phyloP scores from a whole-genome alignment of 2,888 invertebrate genomes.

The Aphidius colemani region DNA sequence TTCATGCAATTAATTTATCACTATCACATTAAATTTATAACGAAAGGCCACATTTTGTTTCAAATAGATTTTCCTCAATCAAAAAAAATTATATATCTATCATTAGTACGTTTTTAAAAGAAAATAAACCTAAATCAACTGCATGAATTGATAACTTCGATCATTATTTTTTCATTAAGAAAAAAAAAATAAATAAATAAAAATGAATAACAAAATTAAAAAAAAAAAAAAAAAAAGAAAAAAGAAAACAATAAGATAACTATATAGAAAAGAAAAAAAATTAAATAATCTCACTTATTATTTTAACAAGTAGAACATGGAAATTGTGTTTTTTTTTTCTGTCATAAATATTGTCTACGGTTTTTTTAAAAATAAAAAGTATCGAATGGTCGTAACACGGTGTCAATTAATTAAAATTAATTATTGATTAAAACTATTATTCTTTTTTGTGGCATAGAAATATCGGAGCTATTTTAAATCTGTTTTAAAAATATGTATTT shows the following conservation, averaged over 20 bases:
- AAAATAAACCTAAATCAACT: too few species aligned
- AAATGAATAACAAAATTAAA: not conserved
- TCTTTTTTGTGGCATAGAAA: slow-evolving; percentile 55
- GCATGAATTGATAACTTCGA: too few species aligned
- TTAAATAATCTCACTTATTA: slow-evolving; percentile 44
- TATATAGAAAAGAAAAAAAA: slow-evolving; percentile 23
- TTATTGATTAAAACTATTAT: too few species aligned
- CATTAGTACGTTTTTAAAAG: too few species aligned
- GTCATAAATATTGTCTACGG: slow-evolving; percentile 60
- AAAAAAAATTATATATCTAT: too few species aligned
- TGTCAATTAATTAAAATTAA: too few species aligned
- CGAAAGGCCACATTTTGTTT: not conserved
- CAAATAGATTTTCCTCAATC: not conserved
- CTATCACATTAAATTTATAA: not conserved
- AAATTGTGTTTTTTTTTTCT: slow-evolving; percentile 46
- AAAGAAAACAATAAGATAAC: too few species aligned
- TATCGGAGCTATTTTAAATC: slow-evolving; percentile 46
- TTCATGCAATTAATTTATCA: not conserved
- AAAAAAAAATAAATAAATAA: not conserved
- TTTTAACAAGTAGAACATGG: slow-evolving; percentile 39
- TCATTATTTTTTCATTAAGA: not conserved
- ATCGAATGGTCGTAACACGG: slow-evolving; percentile 53
- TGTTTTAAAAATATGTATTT: slow-evolving; percentile 14
- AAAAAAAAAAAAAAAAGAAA: slow-evolving; percentile 24
- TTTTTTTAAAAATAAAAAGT: slow-evolving; percentile 49